Conservation (phyloP, 2,797 vertebrate genomes). For the Poecilia wingei region DNA sequence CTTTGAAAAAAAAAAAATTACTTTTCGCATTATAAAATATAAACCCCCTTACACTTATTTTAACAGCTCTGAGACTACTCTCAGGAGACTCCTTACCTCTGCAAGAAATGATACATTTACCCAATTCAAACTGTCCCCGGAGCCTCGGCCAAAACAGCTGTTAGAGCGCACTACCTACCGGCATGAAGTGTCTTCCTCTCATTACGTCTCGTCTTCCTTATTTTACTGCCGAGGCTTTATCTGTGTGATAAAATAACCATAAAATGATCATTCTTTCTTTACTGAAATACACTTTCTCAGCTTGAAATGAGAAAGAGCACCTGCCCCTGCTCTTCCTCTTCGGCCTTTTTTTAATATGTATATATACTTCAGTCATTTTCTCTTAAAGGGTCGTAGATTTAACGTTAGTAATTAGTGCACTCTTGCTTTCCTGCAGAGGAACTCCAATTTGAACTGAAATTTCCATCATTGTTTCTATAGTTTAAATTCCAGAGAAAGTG, state of each 20-base stretch:
- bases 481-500: not conserved
- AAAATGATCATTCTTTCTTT: slow-evolving; percentile 34
- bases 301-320: slow-evolving; percentile 6
- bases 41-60: slow-evolving; percentile 44
- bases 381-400: not conserved
- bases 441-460: not conserved
- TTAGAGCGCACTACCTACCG: slow-evolving; percentile 55
- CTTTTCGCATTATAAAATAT: slow-evolving; percentile 30
- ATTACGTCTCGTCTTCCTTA: slow-evolving; percentile 21
- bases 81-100: slow-evolving; percentile 62
- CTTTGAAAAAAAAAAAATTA: not conserved
- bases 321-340: not conserved
- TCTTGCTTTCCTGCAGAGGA: not conserved
- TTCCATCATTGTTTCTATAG: not conserved
- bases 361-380: not conserved
- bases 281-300: slow-evolving; percentile 30
- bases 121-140: slow-evolving; percentile 67
- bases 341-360: not conserved
- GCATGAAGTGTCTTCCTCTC: slow-evolving; percentile 48
- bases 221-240: slow-evolving; percentile 50
- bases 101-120: slow-evolving; percentile 67
- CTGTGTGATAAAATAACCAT: slow-evolving; percentile 48
- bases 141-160: slow-evolving; percentile 72
- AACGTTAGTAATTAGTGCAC: not conserved
- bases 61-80: slow-evolving; percentile 46